Base-by-base conservation (phyloP, 2,888 invertebrate species). In the Arge pagana region DNA sequence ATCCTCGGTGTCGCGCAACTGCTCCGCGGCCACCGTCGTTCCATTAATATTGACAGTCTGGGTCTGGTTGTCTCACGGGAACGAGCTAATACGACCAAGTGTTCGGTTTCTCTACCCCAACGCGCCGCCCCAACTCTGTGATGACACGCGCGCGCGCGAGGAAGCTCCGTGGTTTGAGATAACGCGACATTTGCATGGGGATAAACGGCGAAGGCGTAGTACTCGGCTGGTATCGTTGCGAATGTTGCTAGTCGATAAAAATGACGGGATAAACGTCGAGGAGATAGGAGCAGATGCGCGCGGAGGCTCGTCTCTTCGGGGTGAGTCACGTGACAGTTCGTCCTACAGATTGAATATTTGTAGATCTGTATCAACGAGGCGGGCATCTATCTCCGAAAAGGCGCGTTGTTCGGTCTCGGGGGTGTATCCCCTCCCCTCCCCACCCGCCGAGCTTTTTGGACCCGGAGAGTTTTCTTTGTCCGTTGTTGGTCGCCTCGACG, bases 321-420 rank as follows among this genome's bases (percentile, higher is more conserved):
- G 45, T 45, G 45, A 45, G 45, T 45, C 45, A 45, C 35, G 45
- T 21, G 42, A 30, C 42, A 30, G 42, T 33, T 33, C 19, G 8
- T 35, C 48, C 35, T 52, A 43, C 35, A 40, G 56, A 59, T 56
- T 56, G 53, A 55, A 59, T 60, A 57, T 57, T 57, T 55, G 54
- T 59, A 57, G 53, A 55, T 40, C 49, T 18, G 24, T 43, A 51
- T 51, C 50, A 26, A 18, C 3, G 10, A n/a, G n/a, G 35, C 43
- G 36, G 26, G 31, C 35, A n/a, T n/a, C n/a, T n/a, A n/a, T 23
- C 41, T 23, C 23, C 26, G 24, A 21, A 4, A 3, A 3, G 13
- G 7, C 15, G 16, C 16, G n/a, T 13, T 19, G n/a, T n/a, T 33
- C 33, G 13, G 13, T 33, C 33, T 7, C 33, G 7, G 6, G 7